Evolutionary conservation across 2,113 vertebrate genomes (phyloP), one percentile per base, ranked within the genome.

Genomic region (Arenaria interpres): DNA sequence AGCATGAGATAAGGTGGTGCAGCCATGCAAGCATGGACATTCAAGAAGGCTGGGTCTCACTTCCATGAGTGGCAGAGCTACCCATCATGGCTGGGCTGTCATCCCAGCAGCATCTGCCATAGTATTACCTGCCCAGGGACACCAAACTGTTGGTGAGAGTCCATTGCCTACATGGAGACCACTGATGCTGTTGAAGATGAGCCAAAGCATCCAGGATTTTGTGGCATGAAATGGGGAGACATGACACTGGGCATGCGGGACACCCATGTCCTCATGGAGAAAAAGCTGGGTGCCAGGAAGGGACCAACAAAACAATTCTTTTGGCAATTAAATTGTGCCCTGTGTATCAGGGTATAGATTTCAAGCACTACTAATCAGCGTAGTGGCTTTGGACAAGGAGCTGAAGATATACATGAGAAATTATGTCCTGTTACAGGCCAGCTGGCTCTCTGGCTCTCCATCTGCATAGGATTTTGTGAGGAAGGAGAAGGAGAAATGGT

Each of bases 51-150:
- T 41, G 43, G 8, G 19, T 69, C 24, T 74, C n/a, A 33, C 18
- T 18, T 77, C 39, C n/a, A 53, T 0, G 0, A 39, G 62, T 1
- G 3, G 35, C 41, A 35, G 76, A 85, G 43, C 18, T 69, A 19
- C 17, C 8, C 41, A 46, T 25, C 35, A 19, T 14, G n/a, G 41
- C 19, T 73, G 50, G 45, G 23, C 32, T 56, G 27, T 60, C 64
- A 64, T 74, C n/a, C 48, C 3, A 3, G 68, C 43, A 88, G 28
- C 48, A 54, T 41, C 59, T 69, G 43, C 43, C 9, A 1, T 7
- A 4, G 12, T 1, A 25, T 23, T 33, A 39, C 24, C 56, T 15
- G 22, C 13, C 27, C 28, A 10, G 72, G 32, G n/a, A 63, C 62
- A 53, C 23, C 19, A 57, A 67, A 33, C 9, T 27, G 6, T 12